These are phyloP conservation scores for Lagria hirta DNA, from an alignment of 2,888 invertebrate species.

Conservation along the genomic window DNA sequence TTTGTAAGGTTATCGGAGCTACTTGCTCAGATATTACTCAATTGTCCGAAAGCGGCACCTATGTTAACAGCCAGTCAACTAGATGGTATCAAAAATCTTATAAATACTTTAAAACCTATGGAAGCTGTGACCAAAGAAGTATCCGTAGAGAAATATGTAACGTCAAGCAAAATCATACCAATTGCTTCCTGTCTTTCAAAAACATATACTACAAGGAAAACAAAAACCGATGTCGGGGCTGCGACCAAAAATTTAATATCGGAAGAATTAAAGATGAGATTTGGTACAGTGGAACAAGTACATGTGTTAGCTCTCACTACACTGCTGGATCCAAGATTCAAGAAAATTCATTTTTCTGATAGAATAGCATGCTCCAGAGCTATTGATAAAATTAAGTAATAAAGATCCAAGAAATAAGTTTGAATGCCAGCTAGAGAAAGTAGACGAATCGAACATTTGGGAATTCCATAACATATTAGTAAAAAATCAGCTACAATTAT, in stretches of 20 bases:
- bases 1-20: slow-evolving; percentile 38
- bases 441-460: no score
- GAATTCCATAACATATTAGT: no score
- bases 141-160: slow-evolving; percentile 39
- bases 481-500: no score
- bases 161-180: slow-evolving; percentile 40
- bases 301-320: slow-evolving; percentile 16
- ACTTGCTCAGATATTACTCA: slow-evolving; percentile 38
- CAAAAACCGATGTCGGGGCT: not conserved
- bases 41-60: slow-evolving; percentile 37
- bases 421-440: no score
- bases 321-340: slow-evolving; percentile 19
- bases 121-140: slow-evolving; percentile 43
- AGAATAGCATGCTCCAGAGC: no score
- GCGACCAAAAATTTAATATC: not conserved
- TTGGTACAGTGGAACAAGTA: slow-evolving; percentile 12
- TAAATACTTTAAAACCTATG: slow-evolving; percentile 34
- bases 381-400: no score
- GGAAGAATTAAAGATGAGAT: slow-evolving; percentile 15
- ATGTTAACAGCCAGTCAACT: slow-evolving; percentile 38
- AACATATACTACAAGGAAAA: slow-evolving; percentile 25
- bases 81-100: slow-evolving; percentile 32
- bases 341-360: slow-evolving; percentile 23
- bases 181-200: slow-evolving; percentile 35
- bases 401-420: no score